Conservation (phyloP, 2,888 invertebrate genomes). For the Uloborus plumipes region DNA sequence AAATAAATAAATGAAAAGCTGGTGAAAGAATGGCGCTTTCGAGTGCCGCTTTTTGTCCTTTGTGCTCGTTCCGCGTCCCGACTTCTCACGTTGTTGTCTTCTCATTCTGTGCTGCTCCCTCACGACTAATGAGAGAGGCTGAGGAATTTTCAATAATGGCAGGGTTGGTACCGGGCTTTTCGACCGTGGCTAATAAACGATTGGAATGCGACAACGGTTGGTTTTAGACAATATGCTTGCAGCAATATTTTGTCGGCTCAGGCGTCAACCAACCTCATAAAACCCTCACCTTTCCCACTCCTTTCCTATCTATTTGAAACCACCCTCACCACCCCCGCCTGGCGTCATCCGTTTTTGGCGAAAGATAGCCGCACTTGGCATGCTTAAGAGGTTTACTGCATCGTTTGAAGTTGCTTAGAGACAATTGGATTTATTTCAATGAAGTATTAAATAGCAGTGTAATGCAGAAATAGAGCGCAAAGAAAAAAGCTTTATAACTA, state of each 20-base stretch:
- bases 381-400: not conserved
- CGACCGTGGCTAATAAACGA: conserved; percentile 65
- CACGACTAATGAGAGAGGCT: conserved; percentile 56
- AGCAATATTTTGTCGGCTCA: conserved; percentile 66
- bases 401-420: too few species aligned
- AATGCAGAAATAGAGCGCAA: too few species aligned
- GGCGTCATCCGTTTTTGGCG: conserved; percentile 42
- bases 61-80: conserved; percentile 28
- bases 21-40: conserved; percentile 30
- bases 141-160: conserved; percentile 66
- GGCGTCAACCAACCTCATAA: conserved; percentile 65
- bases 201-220: conserved; percentile 66
- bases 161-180: conserved; percentile 37
- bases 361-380: conserved; percentile 33
- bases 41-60: conserved; percentile 26
- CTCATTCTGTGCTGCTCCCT: conserved; percentile 5
- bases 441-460: too few species aligned
- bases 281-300: conserved; percentile 59
- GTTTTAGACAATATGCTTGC: conserved; percentile 66
- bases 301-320: conserved; percentile 47
- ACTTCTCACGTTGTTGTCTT: not conserved
- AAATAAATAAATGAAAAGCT: conserved; percentile 14
- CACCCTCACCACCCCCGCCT: conserved; percentile 12
- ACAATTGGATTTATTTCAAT: too few species aligned
- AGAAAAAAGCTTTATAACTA: too few species aligned